Conservation (phyloP, 2,113 vertebrate genomes). For the Podilymbus podiceps region DNA sequence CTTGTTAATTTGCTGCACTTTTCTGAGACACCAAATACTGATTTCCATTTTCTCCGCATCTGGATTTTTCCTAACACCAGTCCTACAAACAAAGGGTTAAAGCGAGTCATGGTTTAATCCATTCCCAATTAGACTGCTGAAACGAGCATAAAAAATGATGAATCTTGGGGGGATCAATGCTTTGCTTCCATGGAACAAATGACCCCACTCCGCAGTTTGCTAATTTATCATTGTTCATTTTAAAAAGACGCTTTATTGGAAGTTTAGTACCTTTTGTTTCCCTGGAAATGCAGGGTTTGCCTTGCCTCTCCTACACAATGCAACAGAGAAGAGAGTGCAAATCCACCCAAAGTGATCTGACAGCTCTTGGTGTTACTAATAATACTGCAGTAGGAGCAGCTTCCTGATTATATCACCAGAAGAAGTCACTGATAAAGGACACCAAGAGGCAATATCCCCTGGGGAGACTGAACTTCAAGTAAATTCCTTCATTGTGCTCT, state of each 20-base stretch:
- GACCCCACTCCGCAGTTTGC: neutral
- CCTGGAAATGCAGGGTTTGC: conserved; percentile 12
- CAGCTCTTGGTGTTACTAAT: conserved; percentile 22
- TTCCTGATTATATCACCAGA: conserved; percentile 30
- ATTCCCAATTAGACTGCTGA: neutral
- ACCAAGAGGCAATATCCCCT: conserved; percentile 28
- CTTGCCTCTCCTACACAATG: neutral
- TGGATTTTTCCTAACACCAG: neutral
- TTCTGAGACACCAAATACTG: neutral
- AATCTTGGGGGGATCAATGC: neutral
- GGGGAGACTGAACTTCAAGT: conserved; percentile 22
- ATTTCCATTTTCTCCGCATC: neutral
- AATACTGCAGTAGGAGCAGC: neutral
- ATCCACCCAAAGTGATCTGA: neutral
- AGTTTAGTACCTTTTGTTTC: neutral
- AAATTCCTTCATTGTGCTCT: neutral
- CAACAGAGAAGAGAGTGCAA: neutral
- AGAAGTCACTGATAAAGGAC: conserved; percentile 44
- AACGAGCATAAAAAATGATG: neutral
- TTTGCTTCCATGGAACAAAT: conserved; percentile 1
- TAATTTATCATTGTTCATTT: conserved; percentile 11
- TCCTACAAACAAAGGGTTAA: conserved; percentile 2
- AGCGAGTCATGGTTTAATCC: neutral
- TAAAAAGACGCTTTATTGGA: neutral
- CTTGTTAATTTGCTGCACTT: neutral